phyloP scores from a whole-genome alignment of 2,888 invertebrate species.

The Andricus curvator region DNA sequence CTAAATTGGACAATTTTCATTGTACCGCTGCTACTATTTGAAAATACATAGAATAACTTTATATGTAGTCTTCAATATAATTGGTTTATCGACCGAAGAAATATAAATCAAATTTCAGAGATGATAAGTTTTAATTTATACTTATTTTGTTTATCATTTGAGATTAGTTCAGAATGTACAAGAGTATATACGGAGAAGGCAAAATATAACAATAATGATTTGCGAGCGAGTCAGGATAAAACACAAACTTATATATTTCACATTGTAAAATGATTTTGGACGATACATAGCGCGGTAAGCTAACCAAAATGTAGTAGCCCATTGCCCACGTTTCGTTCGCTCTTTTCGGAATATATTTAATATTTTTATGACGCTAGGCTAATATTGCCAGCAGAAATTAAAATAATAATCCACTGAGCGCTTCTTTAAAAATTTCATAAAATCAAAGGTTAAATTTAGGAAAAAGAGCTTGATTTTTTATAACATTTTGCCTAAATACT shows the following conservation, averaged over 20 bases:
- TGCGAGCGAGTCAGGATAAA: constrained; percentile 10
- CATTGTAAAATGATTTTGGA: constrained; percentile 31
- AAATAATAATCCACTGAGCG: background rate
- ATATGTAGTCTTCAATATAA: too few relatives aligned
- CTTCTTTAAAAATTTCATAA: background rate
- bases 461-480: background rate
- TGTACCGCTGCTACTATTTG: too few relatives aligned
- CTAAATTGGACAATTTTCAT: too few relatives aligned
- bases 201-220: background rate
- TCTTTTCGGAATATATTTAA: background rate
- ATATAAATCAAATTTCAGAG: too few relatives aligned
- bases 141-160: too few relatives aligned
- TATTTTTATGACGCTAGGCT: background rate
- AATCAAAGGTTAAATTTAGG: background rate
- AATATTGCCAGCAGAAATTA: background rate
- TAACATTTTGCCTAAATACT: background rate
- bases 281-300: background rate
- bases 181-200: background rate
- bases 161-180: background rate
- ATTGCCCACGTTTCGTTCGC: too few relatives aligned
- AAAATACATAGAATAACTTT: too few relatives aligned
- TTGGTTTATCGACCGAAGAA: too few relatives aligned
- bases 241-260: constrained; percentile 38
- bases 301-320: too few relatives aligned
- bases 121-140: too few relatives aligned